phyloP scores from a whole-genome alignment of 2,797 vertebrate species.

The Urosaurus nigricauda region DNA sequence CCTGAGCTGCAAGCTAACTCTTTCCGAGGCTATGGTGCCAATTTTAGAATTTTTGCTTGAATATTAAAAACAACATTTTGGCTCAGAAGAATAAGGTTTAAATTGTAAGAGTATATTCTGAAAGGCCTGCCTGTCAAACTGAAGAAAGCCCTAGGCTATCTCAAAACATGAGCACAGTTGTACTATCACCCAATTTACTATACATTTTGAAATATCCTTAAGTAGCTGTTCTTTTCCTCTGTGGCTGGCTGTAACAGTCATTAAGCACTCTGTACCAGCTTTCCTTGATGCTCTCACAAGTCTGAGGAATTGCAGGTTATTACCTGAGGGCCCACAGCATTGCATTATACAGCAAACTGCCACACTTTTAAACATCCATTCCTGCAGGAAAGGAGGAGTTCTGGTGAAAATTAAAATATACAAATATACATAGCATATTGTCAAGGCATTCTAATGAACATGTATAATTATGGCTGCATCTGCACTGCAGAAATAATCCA shows the following conservation, averaged over 20 bases:
- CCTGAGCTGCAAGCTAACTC: neutral
- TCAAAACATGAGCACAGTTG: constrained; percentile 51
- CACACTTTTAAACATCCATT: constrained; percentile 43
- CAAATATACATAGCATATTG: constrained; percentile 34
- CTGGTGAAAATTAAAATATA: constrained; percentile 58
- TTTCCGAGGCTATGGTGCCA: constrained; percentile 20
- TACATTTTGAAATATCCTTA: constrained; percentile 70
- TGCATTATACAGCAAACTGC: constrained; percentile 66
- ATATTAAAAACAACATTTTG: constrained; percentile 51
- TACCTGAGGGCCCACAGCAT: constrained; percentile 61
- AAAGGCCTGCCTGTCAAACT: constrained; percentile 56
- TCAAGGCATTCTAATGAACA: constrained; percentile 22
- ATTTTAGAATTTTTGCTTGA: constrained; percentile 24
- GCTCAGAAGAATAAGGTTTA: constrained; percentile 56
- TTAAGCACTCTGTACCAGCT: constrained; percentile 65
- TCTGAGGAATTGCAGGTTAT: constrained; percentile 69
- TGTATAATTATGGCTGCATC: neutral
- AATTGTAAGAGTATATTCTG: constrained; percentile 51
- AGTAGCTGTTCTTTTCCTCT: constrained; percentile 63
- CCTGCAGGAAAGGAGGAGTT: constrained; percentile 45
- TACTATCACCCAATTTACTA: constrained; percentile 70
- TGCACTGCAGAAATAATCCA: no score
- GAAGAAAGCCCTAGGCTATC: constrained; percentile 61
- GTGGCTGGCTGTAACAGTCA: constrained; percentile 67
- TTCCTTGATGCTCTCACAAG: constrained; percentile 60